These are phyloP conservation scores for Zele albiditarsus DNA, from an alignment of 2,888 invertebrate genomes.

Conservation along the genomic window DNA sequence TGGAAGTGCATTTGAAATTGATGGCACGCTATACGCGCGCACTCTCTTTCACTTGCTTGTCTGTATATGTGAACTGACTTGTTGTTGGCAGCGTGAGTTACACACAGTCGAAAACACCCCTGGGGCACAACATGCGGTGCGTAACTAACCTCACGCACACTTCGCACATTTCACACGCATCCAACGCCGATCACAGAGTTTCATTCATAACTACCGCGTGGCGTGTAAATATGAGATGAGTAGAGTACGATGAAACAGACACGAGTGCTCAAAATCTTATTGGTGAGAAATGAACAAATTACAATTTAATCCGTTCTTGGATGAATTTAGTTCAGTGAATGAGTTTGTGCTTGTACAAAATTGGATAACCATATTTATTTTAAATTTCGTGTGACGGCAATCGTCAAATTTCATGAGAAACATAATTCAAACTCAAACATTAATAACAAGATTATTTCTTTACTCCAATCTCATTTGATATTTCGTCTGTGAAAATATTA, in stretches of 20 bases:
- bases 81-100: slow-evolving; percentile 47
- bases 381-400: no score
- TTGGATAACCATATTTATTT: no score
- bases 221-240: not conserved
- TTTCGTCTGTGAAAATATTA: slow-evolving; percentile 15
- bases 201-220: slow-evolving; percentile 64
- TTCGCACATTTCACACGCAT: slow-evolving; percentile 65
- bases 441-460: not conserved
- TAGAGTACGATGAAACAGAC: not conserved
- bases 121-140: slow-evolving; percentile 65
- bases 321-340: no score
- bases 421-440: not conserved
- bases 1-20: slow-evolving; percentile 6
- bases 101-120: slow-evolving; percentile 55
- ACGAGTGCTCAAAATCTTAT: slow-evolving; percentile 41
- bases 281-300: slow-evolving; percentile 52
- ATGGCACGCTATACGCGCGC: slow-evolving; percentile 35
- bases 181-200: slow-evolving; percentile 63
- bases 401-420: not conserved
- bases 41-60: slow-evolving; percentile 36
- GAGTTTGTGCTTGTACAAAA: no score
- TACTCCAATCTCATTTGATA: not conserved
- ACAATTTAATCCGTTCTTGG: slow-evolving; percentile 40
- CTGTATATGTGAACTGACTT: slow-evolving; percentile 32
- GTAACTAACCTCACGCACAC: slow-evolving; percentile 71